Conservation (phyloP, 1,140 invertebrate species). For the Eumaeus atala region DNA sequence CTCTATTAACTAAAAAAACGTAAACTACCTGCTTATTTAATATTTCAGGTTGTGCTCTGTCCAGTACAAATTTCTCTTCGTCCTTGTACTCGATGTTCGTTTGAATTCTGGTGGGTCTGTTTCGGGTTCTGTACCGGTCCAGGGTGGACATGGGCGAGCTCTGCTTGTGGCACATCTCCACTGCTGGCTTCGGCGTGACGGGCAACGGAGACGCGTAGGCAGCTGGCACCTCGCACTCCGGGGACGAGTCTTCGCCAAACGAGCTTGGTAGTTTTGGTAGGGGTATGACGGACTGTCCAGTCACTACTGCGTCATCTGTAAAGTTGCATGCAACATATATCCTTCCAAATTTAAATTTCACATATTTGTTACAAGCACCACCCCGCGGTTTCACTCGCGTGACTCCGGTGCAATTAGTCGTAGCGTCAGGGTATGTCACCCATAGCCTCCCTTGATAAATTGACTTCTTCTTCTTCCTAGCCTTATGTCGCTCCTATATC, state of each 20-base stretch:
- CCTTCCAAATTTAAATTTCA: too few species aligned
- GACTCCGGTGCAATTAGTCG: too few species aligned
- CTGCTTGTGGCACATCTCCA: conserved; percentile 32
- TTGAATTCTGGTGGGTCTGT: conserved; percentile 49
- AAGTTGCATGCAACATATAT: not conserved
- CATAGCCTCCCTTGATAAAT: too few species aligned
- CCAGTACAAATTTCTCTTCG: conserved; percentile 66
- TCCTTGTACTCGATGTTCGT: conserved; percentile 50
- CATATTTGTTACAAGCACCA: too few species aligned
- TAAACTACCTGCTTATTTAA: conserved; percentile 62
- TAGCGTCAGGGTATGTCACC: too few species aligned
- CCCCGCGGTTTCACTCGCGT: too few species aligned
- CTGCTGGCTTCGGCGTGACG: conserved; percentile 37
- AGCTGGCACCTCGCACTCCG: conserved; percentile 38
- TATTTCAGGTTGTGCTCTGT: conserved; percentile 65
- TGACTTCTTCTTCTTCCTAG: too few species aligned
- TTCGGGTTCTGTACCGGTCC: conserved; percentile 60
- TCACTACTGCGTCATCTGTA: conserved; percentile 70
- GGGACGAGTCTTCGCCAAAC: conserved; percentile 53
- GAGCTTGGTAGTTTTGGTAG: conserved; percentile 70
- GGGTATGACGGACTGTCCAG: conserved; percentile 68
- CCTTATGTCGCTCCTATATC: too few species aligned
- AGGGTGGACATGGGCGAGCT: conserved; percentile 59
- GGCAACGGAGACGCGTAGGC: conserved; percentile 51
- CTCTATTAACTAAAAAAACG: not conserved